phyloP scores from a whole-genome alignment of 2,888 invertebrate genomes.

The Dolichopus griseipennis region DNA sequence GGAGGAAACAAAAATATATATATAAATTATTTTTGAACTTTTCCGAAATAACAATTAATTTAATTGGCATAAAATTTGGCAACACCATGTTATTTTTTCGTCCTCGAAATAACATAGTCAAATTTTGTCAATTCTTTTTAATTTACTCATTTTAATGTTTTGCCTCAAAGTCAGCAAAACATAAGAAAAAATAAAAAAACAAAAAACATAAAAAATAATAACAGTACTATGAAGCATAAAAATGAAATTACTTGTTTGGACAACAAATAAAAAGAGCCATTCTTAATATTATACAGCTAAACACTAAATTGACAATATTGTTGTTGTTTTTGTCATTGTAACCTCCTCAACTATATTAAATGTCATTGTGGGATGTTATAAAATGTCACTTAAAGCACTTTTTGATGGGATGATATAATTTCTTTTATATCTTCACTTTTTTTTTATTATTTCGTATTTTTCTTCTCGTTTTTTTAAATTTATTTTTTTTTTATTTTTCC shows the following conservation, averaged over 20 bases:
- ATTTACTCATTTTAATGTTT: background rate
- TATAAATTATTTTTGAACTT: too few species aligned
- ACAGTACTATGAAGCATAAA: background rate
- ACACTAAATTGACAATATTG: background rate
- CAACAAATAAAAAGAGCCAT: background rate
- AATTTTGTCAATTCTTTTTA: too few species aligned
- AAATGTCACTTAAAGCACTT: background rate
- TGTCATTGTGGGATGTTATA: conserved; percentile 6
- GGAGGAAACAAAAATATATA: too few species aligned
- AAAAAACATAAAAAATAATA: background rate
- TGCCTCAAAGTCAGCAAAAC: background rate
- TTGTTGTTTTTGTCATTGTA: background rate
- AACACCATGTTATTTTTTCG: too few species aligned
- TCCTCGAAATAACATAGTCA: too few species aligned
- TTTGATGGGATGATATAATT: too few species aligned
- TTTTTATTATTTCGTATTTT: too few species aligned
- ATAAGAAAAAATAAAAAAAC: background rate
- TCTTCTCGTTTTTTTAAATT: too few species aligned
- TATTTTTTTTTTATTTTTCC: too few species aligned
- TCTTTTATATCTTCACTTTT: too few species aligned
- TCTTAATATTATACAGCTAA: background rate
- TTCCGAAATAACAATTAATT: too few species aligned
- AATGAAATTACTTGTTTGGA: background rate
- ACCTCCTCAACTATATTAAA: conserved; percentile 4
- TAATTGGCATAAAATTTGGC: too few species aligned